Conservation (phyloP, 2,888 invertebrate species). For the Netelia melanura region DNA sequence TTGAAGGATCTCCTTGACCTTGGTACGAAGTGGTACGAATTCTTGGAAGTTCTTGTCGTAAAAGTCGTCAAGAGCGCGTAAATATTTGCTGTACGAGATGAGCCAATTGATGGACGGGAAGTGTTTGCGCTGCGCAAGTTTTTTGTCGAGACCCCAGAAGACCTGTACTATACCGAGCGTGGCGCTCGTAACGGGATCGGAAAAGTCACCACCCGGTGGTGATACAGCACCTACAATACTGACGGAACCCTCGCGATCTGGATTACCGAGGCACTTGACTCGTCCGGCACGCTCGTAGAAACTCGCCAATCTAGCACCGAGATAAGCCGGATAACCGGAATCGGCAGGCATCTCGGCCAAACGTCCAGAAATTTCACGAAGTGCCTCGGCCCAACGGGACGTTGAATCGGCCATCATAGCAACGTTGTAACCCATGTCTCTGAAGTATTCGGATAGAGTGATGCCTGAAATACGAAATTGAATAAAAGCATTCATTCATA, state of each 20-base stretch:
- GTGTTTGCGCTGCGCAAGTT: slow-evolving; percentile 99
- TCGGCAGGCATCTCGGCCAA: slow-evolving; percentile 99
- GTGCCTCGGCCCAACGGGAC: slow-evolving; percentile 99
- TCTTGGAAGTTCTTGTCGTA: slow-evolving; percentile 99
- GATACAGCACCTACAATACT: slow-evolving; percentile 99
- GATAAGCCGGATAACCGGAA: slow-evolving; percentile 99
- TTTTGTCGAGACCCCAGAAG: slow-evolving; percentile 99
- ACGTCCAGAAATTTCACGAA: slow-evolving; percentile 99
- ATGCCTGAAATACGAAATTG: slow-evolving; percentile 88
- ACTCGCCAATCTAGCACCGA: slow-evolving; percentile 98
- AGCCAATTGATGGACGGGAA: slow-evolving; percentile 99
- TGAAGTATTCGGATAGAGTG: slow-evolving; percentile 99
- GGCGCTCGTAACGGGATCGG: slow-evolving; percentile 99
- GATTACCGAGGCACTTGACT: slow-evolving; percentile 98
- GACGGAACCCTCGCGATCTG: slow-evolving; percentile 99
- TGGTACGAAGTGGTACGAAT: slow-evolving; percentile 98
- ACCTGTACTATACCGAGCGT: slow-evolving; percentile 99
- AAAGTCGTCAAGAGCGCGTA: slow-evolving; percentile 99
- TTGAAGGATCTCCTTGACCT: slow-evolving; percentile 97
- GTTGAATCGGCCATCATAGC: slow-evolving; percentile 99
- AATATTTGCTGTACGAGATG: slow-evolving; percentile 98
- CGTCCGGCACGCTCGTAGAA: slow-evolving; percentile 99
- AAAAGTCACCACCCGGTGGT: slow-evolving; percentile 99
- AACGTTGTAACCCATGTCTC: slow-evolving; percentile 99
- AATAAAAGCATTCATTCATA: background rate